Percentiles rank a stretch among this genome's conserved stretches.
phyloP scores from a whole-genome alignment of 64 coral and sea anemone species.

The Montipora sp. region DNA sequence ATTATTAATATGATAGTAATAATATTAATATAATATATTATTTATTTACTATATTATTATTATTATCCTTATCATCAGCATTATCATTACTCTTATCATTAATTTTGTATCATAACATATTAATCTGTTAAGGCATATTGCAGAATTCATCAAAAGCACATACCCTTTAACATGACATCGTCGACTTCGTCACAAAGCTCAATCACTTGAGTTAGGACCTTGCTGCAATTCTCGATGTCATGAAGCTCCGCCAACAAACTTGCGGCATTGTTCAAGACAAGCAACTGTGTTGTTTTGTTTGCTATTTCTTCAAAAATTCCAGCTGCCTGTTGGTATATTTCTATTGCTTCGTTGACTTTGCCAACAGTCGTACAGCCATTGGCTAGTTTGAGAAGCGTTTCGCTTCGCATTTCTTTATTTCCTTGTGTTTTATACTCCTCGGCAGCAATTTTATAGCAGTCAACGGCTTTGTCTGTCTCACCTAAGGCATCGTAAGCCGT shows the following conservation, averaged over 20 bases:
- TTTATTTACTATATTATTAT: no score
- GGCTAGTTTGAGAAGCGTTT: conserved; percentile 87
- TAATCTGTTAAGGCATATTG: no score
- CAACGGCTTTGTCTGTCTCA: conserved; percentile 55
- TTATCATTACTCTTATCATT: no score
- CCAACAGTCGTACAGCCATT: conserved; percentile 53
- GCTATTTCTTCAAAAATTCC: conserved; percentile 67
- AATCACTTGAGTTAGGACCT: conserved; percentile 71
- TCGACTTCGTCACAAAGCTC: conserved; percentile 81
- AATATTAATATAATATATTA: no score
- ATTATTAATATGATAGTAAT: no score
- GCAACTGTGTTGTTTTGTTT: conserved; percentile 79
- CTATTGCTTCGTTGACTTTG: conserved; percentile 64
- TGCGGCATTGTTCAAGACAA: conserved; percentile 81
- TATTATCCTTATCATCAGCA: no score
- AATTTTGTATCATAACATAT: no score
- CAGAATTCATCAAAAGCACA: not conserved
- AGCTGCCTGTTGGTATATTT: conserved; percentile 63
- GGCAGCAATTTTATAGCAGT: conserved; percentile 82
- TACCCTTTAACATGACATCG: conserved; percentile 89
- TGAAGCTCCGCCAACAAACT: conserved; percentile 79
- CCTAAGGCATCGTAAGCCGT: conserved; percentile 86
- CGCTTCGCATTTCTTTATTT: conserved; percentile 87
- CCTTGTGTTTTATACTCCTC: conserved; percentile 80
- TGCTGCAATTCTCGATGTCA: conserved; percentile 76